These are phyloP conservation scores for Sebastes trivittatus DNA, from an alignment of 2,797 vertebrate species.

Conservation along the genomic window DNA sequence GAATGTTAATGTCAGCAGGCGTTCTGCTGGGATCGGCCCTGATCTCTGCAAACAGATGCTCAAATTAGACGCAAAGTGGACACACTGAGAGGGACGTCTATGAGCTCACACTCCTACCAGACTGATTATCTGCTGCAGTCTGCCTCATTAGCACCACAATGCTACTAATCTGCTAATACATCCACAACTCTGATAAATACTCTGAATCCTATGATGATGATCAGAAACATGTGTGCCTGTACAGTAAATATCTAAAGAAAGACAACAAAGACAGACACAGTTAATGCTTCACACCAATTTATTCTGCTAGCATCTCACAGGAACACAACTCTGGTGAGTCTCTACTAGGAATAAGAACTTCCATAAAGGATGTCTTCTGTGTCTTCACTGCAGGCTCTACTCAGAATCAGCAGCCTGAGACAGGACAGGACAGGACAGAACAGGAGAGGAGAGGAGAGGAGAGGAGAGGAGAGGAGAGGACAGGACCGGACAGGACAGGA, in stretches of 20 bases:
- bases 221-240: not conserved
- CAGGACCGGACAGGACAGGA: too few relatives aligned
- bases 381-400: constrained; percentile 4
- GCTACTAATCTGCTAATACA: not conserved
- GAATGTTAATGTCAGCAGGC: constrained; percentile 34
- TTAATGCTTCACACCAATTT: constrained; percentile 50
- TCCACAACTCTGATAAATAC: not conserved
- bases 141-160: not conserved
- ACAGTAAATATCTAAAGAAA: not conserved
- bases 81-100: not conserved
- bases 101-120: not conserved
- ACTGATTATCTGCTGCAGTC: not conserved
- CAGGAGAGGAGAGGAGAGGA: not conserved
- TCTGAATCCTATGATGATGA: not conserved
- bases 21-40: constrained; percentile 18
- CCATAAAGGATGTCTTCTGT: not conserved
- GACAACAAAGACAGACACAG: not conserved
- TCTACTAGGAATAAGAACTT: not conserved
- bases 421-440: not conserved
- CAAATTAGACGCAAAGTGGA: constrained; percentile 11
- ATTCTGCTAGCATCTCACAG: constrained; percentile 44
- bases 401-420: constrained; percentile 47
- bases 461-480: not conserved
- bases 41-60: constrained; percentile 49
- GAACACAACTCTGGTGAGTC: constrained; percentile 6